Base-by-base conservation (phyloP, 2,888 invertebrate species). In the Campoplex capitator region DNA sequence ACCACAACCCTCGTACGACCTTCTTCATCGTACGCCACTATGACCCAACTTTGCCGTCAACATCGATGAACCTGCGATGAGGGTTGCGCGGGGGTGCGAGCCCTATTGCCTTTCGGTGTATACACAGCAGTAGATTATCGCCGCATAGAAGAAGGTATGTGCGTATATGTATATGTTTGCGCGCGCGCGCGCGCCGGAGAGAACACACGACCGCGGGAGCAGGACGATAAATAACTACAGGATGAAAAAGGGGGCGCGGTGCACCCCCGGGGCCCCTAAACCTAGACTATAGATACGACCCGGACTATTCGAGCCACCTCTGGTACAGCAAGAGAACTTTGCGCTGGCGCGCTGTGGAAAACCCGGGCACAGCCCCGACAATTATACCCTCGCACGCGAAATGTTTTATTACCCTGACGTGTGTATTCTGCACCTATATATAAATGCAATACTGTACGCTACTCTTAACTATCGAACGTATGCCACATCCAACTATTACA, bases 211-310 rank as follows among this genome's bases (percentile, higher is more conserved):
- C 68, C 54, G 77, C 77, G 81, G 88, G 83, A 89, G 90, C 91
- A 92, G 91, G 92, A 91, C 92, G 92, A 93, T 93, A 93, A 93
- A 93, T 93, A 93, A 93, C 93, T 92, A 92, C 92, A 92, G 93
- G 92, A 93, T 93, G 93, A 93, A 93, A 93, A 93, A 93, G 93
- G 93, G 93, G 93, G 93, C 91, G 92, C 91, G 91, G 91, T 92
- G 92, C 93, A 93, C 93, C 92, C 93, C 92, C 92, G 93, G 93
- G 93, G 93, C 92, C 93, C 93, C 93, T 92, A 93, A 93, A 93
- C 92, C 93, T 92, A 93, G 92, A 91, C 93, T 92, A 91, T 90
- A 87, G 86, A 80, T 85, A 91, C 88, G 89, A 87, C 88, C 89
- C 90, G 89, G 86, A 86, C 83, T 86, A 86, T 87, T 86, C 88